phyloP scores from a whole-genome alignment of 1,140 invertebrate species.

The Anoplophora glabripennis region DNA sequence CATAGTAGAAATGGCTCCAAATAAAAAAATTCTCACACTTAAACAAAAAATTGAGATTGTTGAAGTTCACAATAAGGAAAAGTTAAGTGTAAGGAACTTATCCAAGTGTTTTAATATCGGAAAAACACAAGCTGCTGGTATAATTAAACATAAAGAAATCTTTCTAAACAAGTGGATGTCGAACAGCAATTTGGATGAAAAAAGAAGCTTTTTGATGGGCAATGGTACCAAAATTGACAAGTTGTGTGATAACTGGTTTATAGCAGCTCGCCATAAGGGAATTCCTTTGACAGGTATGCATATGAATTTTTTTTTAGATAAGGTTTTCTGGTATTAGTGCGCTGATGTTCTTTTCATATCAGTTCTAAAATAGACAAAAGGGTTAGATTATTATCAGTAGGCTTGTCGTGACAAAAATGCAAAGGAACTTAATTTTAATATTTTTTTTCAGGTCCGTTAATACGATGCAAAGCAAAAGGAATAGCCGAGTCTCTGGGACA shows the following conservation, averaged over 20 bases:
- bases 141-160: neutral
- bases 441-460: too few species aligned
- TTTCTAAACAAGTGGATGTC: neutral
- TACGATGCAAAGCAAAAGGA: too few species aligned
- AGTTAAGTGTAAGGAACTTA: neutral
- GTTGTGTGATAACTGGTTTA: too few species aligned
- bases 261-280: too few species aligned
- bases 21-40: neutral
- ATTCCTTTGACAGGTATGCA: too few species aligned
- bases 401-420: neutral
- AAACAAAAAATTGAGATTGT: neutral
- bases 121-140: neutral
- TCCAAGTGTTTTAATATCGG: neutral
- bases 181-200: too few species aligned
- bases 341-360: neutral
- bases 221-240: too few species aligned
- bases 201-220: too few species aligned
- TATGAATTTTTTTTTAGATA: neutral
- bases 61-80: neutral
- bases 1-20: neutral
- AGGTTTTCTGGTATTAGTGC: neutral
- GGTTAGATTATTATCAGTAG: neutral
- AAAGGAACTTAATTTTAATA: too few species aligned
- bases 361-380: neutral
- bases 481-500: too few species aligned